These are phyloP conservation scores for Gadus chalcogrammus DNA, from an alignment of 2,113 vertebrate genomes.

Conservation along the genomic window DNA sequence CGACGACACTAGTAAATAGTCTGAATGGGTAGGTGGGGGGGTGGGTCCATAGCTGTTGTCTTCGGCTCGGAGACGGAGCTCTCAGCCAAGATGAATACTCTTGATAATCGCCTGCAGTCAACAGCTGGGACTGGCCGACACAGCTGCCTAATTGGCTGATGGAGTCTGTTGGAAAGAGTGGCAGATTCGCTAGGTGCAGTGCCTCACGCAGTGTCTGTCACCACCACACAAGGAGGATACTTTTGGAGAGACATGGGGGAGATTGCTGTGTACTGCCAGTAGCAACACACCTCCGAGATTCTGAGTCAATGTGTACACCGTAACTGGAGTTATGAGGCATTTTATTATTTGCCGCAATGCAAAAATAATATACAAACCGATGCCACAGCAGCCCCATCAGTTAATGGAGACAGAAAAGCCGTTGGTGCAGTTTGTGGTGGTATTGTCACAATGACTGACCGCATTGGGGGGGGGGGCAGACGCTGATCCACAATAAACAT, in stretches of 20 bases:
- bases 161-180: conserved; percentile 36
- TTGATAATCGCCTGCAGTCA: conserved; percentile 50
- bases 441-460: too few species aligned
- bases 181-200: conserved; percentile 50
- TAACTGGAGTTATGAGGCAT: neutral
- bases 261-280: conserved; percentile 21
- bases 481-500: too few species aligned
- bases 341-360: too few species aligned
- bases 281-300: conserved; percentile 7
- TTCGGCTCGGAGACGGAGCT: conserved; percentile 26
- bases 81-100: conserved; percentile 46
- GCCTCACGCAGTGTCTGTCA: conserved; percentile 39
- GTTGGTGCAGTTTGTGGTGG: too few species aligned
- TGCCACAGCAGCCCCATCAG: too few species aligned
- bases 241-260: conserved; percentile 25
- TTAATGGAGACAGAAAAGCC: too few species aligned
- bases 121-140: conserved; percentile 48
- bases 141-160: conserved; percentile 68
- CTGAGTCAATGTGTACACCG: neutral
- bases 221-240: conserved; percentile 24
- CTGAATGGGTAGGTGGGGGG: conserved; percentile 7
- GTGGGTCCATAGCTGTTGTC: conserved; percentile 23
- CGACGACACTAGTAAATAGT: conserved; percentile 18
- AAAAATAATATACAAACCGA: too few species aligned
- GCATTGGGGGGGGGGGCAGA: too few species aligned